phyloP scores from a whole-genome alignment of 2,797 vertebrate species.

The Xiphorhynchus erythropygius region DNA sequence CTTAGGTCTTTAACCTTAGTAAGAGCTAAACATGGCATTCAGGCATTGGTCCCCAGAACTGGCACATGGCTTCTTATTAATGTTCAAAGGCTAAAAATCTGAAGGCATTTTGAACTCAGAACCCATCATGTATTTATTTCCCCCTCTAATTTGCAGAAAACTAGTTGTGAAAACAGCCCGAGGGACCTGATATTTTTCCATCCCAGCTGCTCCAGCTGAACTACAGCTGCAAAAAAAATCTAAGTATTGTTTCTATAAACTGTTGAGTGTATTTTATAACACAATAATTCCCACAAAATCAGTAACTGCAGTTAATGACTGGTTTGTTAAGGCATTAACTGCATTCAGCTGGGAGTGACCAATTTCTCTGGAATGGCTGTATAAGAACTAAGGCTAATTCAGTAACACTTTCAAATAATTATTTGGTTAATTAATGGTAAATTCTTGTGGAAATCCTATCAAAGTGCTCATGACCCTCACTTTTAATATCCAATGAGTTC shows the following conservation, averaged over 20 bases:
- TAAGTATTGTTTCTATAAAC: constrained; percentile 75
- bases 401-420: constrained; percentile 76
- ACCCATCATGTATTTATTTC: constrained; percentile 72
- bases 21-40: not conserved
- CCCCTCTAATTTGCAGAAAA: constrained; percentile 78
- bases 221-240: constrained; percentile 73
- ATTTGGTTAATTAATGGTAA: constrained; percentile 76
- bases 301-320: constrained; percentile 79
- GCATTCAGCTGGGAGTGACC: constrained; percentile 77
- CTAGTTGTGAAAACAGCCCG: constrained; percentile 66
- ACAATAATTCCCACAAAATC: constrained; percentile 79
- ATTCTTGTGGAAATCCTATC: constrained; percentile 78
- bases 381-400: constrained; percentile 76
- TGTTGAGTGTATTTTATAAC: constrained; percentile 77
- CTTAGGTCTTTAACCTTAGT: not conserved
- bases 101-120: constrained; percentile 71
- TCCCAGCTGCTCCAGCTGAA: constrained; percentile 75
- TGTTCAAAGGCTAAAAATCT: constrained; percentile 70
- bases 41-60: not conserved
- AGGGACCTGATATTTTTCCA: constrained; percentile 69
- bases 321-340: constrained; percentile 80
- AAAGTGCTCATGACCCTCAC: constrained; percentile 62
- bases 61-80: constrained; percentile 60
- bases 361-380: constrained; percentile 69
- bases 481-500: constrained; percentile 77